phyloP scores from a whole-genome alignment of 2,113 vertebrate species.

The Nerophis lumbriciformis region DNA sequence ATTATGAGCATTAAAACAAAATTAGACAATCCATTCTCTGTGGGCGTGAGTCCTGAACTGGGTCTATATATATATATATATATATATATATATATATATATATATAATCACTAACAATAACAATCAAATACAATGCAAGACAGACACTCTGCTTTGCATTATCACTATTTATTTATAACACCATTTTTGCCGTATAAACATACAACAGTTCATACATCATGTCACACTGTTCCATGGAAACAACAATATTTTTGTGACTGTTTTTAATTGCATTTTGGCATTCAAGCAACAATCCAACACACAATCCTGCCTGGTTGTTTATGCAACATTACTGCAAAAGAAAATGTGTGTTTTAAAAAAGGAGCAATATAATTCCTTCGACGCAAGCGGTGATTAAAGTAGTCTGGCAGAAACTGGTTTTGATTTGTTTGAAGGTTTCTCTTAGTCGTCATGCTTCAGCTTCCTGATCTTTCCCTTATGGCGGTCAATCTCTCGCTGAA shows the following conservation, averaged over 20 bases:
- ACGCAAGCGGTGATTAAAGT: background rate
- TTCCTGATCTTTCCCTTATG: conserved; percentile 83
- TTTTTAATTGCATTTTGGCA: conserved; percentile 51
- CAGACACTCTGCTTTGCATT: background rate
- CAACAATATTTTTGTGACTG: conserved; percentile 3
- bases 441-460: conserved; percentile 73
- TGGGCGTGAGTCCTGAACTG: too few relatives aligned
- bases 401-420: background rate
- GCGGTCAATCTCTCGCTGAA: conserved; percentile 87
- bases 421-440: background rate
- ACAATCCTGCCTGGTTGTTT: conserved; percentile 12
- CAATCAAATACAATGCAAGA: background rate
- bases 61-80: too few relatives aligned
- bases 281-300: conserved; percentile 31
- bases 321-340: conserved; percentile 7
- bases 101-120: background rate
- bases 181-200: conserved; percentile 4
- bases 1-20: too few relatives aligned
- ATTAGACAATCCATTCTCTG: too few relatives aligned
- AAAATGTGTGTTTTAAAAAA: background rate
- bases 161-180: conserved; percentile 13
- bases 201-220: conserved; percentile 1
- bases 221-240: conserved; percentile 32
- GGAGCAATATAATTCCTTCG: background rate
- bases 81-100: too few relatives aligned